Evolutionary conservation across 2,888 invertebrate species (phyloP).

Genomic region (Abrostola tripartita): DNA sequence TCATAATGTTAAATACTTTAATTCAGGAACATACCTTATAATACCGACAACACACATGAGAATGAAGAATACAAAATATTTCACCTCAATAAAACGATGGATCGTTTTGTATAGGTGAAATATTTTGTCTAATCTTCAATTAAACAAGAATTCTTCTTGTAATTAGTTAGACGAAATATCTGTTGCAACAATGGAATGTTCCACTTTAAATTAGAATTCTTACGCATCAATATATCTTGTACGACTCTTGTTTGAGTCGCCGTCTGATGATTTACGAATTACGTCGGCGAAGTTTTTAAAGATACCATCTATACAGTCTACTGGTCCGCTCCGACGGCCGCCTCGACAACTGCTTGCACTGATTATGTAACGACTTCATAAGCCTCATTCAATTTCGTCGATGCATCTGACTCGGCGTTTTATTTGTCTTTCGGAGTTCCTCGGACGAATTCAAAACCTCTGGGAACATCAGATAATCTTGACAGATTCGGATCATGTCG

Average conservation of each 20-base stretch:
- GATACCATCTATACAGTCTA: conserved; percentile 71
- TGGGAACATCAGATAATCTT: conserved; percentile 46
- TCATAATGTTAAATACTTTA: no score
- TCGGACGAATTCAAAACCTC: conserved; percentile 40
- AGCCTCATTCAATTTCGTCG: conserved; percentile 75
- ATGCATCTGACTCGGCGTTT: conserved; percentile 73
- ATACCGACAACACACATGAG: conserved; percentile 25
- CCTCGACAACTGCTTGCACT: conserved; percentile 62
- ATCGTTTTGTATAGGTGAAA: no score
- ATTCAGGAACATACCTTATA: conserved; percentile 9
- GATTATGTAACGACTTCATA: conserved; percentile 79
- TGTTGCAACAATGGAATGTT: conserved; percentile 69
- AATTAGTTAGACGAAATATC: conserved; percentile 60
- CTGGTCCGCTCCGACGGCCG: conserved; percentile 35
- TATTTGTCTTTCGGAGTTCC: conserved; percentile 60
- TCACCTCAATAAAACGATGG: conserved; percentile 40
- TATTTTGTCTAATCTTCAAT: conserved; percentile 26
- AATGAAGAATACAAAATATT: conserved; percentile 29
- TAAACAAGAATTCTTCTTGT: conserved; percentile 52
- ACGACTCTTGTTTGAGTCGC: conserved; percentile 29
- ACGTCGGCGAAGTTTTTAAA: conserved; percentile 72
- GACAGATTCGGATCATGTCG: conserved; percentile 49
- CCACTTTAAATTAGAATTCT: conserved; percentile 70
- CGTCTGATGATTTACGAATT: conserved; percentile 70
- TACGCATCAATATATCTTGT: conserved; percentile 58